Conservation (phyloP, 53 echinoderm and acorn worm species). For the Temnopleurus reevesii region DNA sequence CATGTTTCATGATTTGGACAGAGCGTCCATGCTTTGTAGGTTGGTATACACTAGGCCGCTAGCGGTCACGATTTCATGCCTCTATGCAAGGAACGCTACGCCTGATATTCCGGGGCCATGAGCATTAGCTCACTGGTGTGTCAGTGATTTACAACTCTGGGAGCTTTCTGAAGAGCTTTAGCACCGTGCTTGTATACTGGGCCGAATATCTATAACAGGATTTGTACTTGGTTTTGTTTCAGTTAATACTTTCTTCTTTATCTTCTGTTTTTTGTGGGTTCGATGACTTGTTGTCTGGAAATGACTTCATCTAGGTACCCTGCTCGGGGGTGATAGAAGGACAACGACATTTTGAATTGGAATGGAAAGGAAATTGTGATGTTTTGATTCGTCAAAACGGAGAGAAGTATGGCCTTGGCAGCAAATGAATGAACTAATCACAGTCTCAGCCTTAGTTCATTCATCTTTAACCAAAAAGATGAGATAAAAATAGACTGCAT, state of each 20-base stretch:
- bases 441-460: neutral
- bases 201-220: neutral
- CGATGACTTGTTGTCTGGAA: constrained; percentile 40
- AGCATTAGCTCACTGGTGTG: constrained; percentile 13
- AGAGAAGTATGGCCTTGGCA: neutral
- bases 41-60: constrained; percentile 23
- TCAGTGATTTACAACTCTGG: constrained; percentile 22
- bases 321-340: constrained; percentile 35
- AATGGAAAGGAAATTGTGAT: constrained; percentile 42
- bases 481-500: too few species aligned
- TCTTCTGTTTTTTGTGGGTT: neutral
- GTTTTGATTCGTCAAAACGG: constrained; percentile 41
- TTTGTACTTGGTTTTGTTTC: constrained; percentile 45
- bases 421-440: constrained; percentile 2
- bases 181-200: neutral
- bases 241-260: neutral
- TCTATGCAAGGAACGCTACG: constrained; percentile 40
- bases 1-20: constrained; percentile 24
- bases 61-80: constrained; percentile 45
- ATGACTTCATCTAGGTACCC: constrained; percentile 40
- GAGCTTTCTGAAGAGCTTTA: neutral
- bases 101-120: constrained; percentile 30
- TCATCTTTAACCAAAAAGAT: too few species aligned
- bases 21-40: neutral
- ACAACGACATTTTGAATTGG: constrained; percentile 41